Conservation (phyloP, 2,888 invertebrate genomes). For the Thymelicus sylvestris region DNA sequence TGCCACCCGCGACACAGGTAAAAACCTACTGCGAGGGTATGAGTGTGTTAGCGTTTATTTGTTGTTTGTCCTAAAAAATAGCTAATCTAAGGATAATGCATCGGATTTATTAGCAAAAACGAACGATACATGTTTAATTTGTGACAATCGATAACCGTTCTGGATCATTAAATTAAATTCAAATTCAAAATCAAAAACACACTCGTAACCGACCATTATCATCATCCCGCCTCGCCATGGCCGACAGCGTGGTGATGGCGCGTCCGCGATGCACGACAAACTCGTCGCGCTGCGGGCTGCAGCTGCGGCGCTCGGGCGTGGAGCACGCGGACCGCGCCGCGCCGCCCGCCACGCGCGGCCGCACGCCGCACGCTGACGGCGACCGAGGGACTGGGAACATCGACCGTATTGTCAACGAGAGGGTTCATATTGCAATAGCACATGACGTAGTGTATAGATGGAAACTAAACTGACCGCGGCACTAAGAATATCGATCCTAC, state of each 20-base stretch:
- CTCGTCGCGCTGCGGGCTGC: constrained; percentile 85
- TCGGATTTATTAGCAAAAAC: too few species aligned
- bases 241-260: constrained; percentile 90
- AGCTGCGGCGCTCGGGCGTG: constrained; percentile 72
- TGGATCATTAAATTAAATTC: too few species aligned
- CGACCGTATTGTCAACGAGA: background rate
- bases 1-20: too few species aligned
- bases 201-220: constrained; percentile 52
- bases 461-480: too few species aligned
- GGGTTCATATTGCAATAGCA: background rate
- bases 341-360: constrained; percentile 50
- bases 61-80: too few species aligned
- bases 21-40: too few species aligned
- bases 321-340: constrained; percentile 67
- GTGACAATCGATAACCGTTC: too few species aligned
- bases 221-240: constrained; percentile 71
- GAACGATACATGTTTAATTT: too few species aligned
- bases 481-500: too few species aligned
- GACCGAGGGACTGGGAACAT: constrained; percentile 76
- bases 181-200: background rate
- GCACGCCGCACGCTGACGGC: constrained; percentile 74
- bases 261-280: constrained; percentile 93
- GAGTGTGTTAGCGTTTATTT: too few species aligned
- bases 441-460: too few species aligned
- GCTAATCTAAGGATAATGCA: too few species aligned